These are phyloP conservation scores for Lottia gigantea DNA, from an alignment of 2,888 invertebrate species.

Conservation along the genomic window DNA sequence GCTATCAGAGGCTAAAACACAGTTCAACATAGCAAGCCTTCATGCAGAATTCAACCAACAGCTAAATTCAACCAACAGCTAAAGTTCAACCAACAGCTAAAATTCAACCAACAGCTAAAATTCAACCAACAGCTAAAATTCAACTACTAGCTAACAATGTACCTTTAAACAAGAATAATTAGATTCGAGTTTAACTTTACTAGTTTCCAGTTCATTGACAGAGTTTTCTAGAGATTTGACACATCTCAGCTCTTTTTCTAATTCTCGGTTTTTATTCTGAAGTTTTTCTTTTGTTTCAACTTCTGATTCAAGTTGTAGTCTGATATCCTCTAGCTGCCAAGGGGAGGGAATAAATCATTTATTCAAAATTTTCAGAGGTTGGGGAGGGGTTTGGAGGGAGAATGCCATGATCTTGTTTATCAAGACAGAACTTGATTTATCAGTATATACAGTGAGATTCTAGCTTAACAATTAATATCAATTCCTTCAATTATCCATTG, in stretches of 20 bases:
- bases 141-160: constrained; percentile 22
- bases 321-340: constrained; percentile 46
- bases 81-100: no score
- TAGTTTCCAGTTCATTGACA: constrained; percentile 45
- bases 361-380: not conserved
- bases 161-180: constrained; percentile 49
- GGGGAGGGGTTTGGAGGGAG: no score
- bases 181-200: constrained; percentile 47
- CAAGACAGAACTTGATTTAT: no score
- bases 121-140: no score
- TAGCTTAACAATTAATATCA: no score
- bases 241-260: constrained; percentile 47
- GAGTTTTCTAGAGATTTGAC: constrained; percentile 43
- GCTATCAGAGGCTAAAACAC: no score
- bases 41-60: not conserved
- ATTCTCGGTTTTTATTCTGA: constrained; percentile 44
- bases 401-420: no score
- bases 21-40: no score
- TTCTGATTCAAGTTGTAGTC: constrained; percentile 43
- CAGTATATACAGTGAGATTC: no score
- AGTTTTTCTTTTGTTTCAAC: constrained; percentile 42
- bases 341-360: constrained; percentile 21
- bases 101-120: no score
- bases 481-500: no score
- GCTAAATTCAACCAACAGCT: no score